Evolutionary conservation across 2,113 vertebrate genomes (phyloP).

Genomic region (Raja brachyura): DNA sequence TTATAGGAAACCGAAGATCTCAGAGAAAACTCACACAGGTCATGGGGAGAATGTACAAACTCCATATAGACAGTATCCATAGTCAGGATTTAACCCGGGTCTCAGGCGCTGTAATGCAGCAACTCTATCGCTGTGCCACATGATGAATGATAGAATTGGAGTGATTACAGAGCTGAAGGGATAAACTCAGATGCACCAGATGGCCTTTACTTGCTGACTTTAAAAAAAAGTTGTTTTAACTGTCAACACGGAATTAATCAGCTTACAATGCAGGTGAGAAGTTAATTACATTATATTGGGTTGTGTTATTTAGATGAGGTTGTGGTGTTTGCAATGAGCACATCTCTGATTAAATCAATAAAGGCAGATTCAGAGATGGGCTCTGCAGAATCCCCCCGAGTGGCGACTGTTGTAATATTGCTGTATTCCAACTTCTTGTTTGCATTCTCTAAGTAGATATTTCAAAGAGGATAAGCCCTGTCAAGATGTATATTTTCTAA

Average conservation of each 20-base stretch:
- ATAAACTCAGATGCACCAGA: not conserved
- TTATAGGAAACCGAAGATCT: too few species aligned
- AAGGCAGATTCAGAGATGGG: not conserved
- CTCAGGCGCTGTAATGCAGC: too few species aligned
- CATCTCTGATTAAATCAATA: not conserved
- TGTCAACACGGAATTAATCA: conserved; percentile 22
- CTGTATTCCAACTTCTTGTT: not conserved
- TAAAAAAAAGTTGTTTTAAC: not conserved
- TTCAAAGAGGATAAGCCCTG: not conserved
- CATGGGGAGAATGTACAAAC: too few species aligned
- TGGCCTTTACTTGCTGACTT: not conserved
- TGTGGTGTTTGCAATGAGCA: not conserved
- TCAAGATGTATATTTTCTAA: not conserved
- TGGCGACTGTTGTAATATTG: not conserved
- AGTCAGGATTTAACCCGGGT: too few species aligned
- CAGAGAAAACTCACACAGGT: too few species aligned
- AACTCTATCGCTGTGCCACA: too few species aligned
- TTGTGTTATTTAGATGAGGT: not conserved
- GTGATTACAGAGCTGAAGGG: not conserved
- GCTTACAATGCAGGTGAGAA: not conserved
- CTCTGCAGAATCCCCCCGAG: not conserved
- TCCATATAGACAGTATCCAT: too few species aligned
- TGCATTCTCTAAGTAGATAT: not conserved
- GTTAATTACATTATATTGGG: not conserved
- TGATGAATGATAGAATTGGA: not conserved